Evolutionary conservation across 2,797 vertebrate species (phyloP), one percentile per base, ranked within the genome.

Genomic region (Rallus crepitans): DNA sequence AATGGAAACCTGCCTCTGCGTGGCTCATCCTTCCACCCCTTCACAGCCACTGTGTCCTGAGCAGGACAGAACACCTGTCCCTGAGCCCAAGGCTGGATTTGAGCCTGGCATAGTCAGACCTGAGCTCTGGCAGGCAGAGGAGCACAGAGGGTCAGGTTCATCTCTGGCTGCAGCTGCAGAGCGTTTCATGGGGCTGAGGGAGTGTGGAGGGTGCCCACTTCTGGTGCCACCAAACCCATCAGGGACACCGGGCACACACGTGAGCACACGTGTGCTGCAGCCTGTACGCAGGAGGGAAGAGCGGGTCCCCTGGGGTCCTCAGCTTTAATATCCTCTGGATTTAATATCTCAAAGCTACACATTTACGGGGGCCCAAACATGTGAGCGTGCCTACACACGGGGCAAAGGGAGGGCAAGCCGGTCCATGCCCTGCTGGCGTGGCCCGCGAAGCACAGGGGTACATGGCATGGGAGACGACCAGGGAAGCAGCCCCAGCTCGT

Each of bases 401-500:
- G 83, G 80, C 61, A 40, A 61, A 16, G 2, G 83, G 72, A 64
- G 70, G 80, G 69, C 39, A 35, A 71, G 57, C 33, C 19, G 50
- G n/a, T 6, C 72, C 20, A 0, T 4, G 25, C 56, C 68, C 28
- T 3, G 3, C 19, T 30, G 47, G 65, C 55, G 66, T 3, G 33
- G 40, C 71, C 24, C 21, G 75, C 0, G 0, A 40, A 65, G 87
- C 75, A 10, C 68, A n/a, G 65, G 77, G 91, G 42, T 19, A 39
- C 75, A 3, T 55, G 13, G 31, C 73, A 31, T 61, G 37, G 68
- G 52, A 89, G 93, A 80, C 33, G 70, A 83, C 42, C 82, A 86
- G 73, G 61, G 37, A 75, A 79, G 91, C 88, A 80, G 60, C 82
- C 57, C 57, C 1, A 2, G 77, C 47, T 93, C 92, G 59, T 94